Base-by-base conservation (phyloP, 2,888 invertebrate genomes). In the Hylaea fasciaria region DNA sequence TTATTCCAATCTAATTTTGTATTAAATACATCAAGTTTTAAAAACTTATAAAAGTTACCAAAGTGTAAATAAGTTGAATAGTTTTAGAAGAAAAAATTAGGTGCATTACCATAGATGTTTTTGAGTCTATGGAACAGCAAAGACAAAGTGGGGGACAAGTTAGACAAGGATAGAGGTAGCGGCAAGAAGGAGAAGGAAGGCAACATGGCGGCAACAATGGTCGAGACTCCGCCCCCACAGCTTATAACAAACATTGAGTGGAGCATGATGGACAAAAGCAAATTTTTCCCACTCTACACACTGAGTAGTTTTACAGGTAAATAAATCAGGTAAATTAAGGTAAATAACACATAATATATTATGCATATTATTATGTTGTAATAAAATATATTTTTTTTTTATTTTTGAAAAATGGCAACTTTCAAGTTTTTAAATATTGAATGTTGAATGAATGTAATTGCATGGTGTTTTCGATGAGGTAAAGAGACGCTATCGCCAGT, bases 231-330 rank as follows among this genome's bases (percentile, higher is more conserved):
- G 5, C 91, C 91, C 0, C 91, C 93, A 0, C 91, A 93, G 71
- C 94, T 95, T 55, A 96, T 97, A 64, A 95, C 95, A 28, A 98
- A 96, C 7, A 98, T 99, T 65, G 99, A 99, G 88, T 97, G 98
- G 97, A 95, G 98, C 70, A 99, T 99, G 99, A 97, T 99, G 98
- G 97, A 99, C 86, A 98, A 98, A 79, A 94, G 93, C 47, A 98
- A 98, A 82, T 99, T 98, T 83, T 97, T 97, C 80, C 98, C 98
- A 0, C 89, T 99, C 57, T 98, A 98, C 58, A 96, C 98, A 92
- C 88, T 97, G 12, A 98, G 98, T 79, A 96, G 97, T 47, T 96
- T 98, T 72, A 94, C 95, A 68, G 95, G 97, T 80, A 62, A 62
- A 8, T 41, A 46, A 12, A 8, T 17, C 13, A 29, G n/a, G n/a